Evolutionary conservation across 2,113 vertebrate species (phyloP).

Genomic region (Anas platyrhynchos): DNA sequence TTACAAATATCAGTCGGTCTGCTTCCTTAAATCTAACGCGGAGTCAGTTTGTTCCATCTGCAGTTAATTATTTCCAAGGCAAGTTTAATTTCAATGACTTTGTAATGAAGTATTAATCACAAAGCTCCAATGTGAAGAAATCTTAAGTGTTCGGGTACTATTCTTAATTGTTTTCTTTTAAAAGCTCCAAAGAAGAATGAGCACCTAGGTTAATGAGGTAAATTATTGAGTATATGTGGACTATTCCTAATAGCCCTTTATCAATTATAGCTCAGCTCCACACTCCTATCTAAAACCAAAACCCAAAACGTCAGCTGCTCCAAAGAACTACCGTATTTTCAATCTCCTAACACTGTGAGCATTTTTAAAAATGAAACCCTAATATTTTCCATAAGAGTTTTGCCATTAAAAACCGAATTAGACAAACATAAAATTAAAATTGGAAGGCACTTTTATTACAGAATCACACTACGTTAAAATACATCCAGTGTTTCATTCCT

Average conservation of each 20-base stretch:
- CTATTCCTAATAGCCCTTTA: neutral
- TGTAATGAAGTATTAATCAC: conserved; percentile 6
- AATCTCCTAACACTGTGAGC: neutral
- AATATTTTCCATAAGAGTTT: neutral
- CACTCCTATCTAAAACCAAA: neutral
- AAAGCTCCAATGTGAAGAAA: neutral
- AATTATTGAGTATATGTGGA: neutral
- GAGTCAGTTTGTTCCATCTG: neutral
- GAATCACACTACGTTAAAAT: neutral
- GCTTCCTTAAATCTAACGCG: neutral
- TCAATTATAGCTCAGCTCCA: neutral
- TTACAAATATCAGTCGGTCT: neutral
- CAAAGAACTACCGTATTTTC: neutral
- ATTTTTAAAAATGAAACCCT: neutral
- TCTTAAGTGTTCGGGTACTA: neutral
- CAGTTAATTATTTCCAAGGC: conserved; percentile 16
- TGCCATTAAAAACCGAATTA: neutral
- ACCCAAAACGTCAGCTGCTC: neutral
- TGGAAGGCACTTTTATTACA: neutral
- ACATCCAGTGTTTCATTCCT: neutral
- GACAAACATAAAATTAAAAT: neutral
- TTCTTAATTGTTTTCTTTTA: neutral
- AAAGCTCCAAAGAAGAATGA: neutral
- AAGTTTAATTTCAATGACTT: conserved; percentile 23
- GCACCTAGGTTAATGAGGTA: neutral